Evolutionary conservation across 2,888 invertebrate genomes (phyloP), one percentile per base, ranked within the genome.

Genomic region (Alloscopus bannaensis): DNA sequence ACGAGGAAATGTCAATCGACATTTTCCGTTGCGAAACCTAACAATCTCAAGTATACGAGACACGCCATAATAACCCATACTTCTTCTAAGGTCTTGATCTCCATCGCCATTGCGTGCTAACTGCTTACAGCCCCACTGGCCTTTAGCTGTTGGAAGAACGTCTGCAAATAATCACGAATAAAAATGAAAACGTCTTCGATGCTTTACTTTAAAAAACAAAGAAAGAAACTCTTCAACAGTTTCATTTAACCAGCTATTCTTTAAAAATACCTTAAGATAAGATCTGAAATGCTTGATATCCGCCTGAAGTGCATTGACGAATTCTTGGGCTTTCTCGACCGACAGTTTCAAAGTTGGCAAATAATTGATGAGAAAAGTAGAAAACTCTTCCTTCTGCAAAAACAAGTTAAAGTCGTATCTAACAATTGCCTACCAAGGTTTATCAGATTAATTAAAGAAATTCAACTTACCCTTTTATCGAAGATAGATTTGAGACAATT

Each of bases 271-370:
- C 87, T 89, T 90, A 47, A 89, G 86, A 87, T 88, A 90, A 71
- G 87, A 87, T 81, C 88, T 89, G 85, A 89, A 90, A 57, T 87
- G 84, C 86, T 90, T 90, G 22, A 81, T 85, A 80, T 89, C 89
- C 57, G 88, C 86, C 68, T 88, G 88, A 24, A 90, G 85, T 18
- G 89, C 89, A 70, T 87, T 87, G 81, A 89, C 88, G 83, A 89
- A 89, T 81, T 89, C 89, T 80, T 88, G 87, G 55, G 87, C 87
- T 47, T 88, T 87, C 42, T 88, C 85, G 22, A 88, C 87, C 3
- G 88, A 86, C n/a, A 90, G 73, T 65, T 89, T 87, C 50, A 89
- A 84, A 20, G 87, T 88, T 2, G 89, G 89, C 16, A 90, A 87
- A 85, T 89, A 90, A 26, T 88, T 87, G 11, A 84, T 86, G 24